A percentile compares a stretch with the other conserved stretches of the same genome.
phyloP scores from a whole-genome alignment of 2,797 vertebrate genomes.

The Hybognathus amarus region DNA sequence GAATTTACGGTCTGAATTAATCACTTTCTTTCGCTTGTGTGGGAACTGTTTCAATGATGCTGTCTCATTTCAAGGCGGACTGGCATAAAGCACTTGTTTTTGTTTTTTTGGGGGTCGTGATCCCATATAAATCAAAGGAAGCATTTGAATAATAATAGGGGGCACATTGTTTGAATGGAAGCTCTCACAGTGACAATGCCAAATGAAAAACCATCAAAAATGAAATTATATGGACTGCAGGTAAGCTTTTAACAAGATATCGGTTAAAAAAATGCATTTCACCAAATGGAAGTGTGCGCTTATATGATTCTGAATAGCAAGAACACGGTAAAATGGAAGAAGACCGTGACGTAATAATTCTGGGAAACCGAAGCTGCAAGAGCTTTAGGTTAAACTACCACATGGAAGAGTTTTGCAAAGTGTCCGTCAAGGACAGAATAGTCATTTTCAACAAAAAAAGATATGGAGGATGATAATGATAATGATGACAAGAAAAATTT shows the following conservation, averaged over 20 bases:
- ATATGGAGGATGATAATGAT: background rate
- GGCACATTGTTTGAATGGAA: conserved; percentile 72
- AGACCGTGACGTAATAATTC: background rate
- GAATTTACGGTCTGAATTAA: background rate
- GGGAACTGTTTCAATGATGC: conserved; percentile 21
- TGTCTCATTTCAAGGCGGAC: conserved; percentile 71
- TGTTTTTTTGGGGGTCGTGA: conserved; percentile 55
- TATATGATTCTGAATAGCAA: background rate
- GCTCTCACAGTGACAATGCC: background rate
- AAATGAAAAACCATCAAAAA: conserved; percentile 61
- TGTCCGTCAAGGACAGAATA: background rate
- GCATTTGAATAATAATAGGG: conserved; percentile 78
- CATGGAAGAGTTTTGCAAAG: conserved; percentile 43
- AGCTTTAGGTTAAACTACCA: conserved; percentile 13
- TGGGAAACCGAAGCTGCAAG: conserved; percentile 30
- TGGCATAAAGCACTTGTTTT: conserved; percentile 80
- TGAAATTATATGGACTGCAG: background rate
- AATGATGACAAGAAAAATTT: conserved; percentile 1
- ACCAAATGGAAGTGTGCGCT: background rate
- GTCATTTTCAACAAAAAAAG: background rate
- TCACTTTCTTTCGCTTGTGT: conserved; percentile 15
- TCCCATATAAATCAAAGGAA: conserved; percentile 68
- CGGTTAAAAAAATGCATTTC: background rate
- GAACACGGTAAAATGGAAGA: background rate
- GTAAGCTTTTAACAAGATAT: background rate